Percentiles rank a stretch among this genome's conserved stretches.
Evolutionary conservation across 2,888 invertebrate genomes (phyloP).

Genomic region (Stenchaetothrips biformis): DNA sequence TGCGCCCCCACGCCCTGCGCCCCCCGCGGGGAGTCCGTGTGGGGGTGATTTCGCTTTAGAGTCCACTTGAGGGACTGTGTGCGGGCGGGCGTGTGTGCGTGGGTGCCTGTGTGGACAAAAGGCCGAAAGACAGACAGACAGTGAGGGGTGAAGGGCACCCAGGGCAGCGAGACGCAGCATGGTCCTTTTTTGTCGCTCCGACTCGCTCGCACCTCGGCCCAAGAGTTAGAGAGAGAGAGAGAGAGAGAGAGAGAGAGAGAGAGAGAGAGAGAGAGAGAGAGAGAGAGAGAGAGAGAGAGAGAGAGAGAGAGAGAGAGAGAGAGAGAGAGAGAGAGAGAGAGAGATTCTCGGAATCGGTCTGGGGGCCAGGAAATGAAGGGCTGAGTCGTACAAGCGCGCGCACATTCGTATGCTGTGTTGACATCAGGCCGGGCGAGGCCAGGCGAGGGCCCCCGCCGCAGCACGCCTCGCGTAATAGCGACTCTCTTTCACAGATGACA

Average conservation of each 20-base stretch:
- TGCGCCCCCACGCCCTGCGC: background rate
- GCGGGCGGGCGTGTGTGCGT: background rate
- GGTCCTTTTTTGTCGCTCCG: too few relatives aligned
- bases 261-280: too few relatives aligned
- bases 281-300: background rate
- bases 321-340: background rate
- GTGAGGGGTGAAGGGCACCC: too few relatives aligned
- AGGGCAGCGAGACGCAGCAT: too few relatives aligned
- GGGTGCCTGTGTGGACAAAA: too few relatives aligned
- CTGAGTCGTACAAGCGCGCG: constrained; percentile 15
- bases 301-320: background rate
- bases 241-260: too few relatives aligned
- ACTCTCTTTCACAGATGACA: constrained; percentile 17
- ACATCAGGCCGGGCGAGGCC: background rate
- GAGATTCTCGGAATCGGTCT: background rate
- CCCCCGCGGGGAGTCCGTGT: background rate
- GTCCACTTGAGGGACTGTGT: background rate
- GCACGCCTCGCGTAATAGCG: background rate
- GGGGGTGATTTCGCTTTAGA: background rate
- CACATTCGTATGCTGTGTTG: constrained; percentile 20
- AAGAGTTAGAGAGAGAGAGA: too few relatives aligned
- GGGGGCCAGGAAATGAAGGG: constrained; percentile 17
- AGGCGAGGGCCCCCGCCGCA: background rate
- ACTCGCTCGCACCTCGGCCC: too few relatives aligned
- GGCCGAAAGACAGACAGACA: too few relatives aligned